phyloP scores from a whole-genome alignment of 2,113 vertebrate genomes.

The Coreoperca whiteheadi region DNA sequence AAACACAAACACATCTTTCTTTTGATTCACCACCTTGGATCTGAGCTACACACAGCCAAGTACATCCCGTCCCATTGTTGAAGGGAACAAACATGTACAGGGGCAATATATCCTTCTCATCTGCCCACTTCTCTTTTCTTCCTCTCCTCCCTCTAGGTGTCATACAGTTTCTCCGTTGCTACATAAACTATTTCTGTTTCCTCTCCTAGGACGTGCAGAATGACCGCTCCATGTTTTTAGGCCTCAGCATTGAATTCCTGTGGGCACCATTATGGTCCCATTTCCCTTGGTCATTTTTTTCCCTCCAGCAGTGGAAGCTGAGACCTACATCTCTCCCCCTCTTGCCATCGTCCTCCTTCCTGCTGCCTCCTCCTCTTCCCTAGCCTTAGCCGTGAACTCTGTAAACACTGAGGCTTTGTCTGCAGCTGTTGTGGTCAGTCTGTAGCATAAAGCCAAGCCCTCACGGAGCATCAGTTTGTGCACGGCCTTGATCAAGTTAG shows the following conservation, averaged over 20 bases:
- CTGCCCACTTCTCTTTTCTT: not conserved
- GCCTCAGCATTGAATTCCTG: conserved; percentile 59
- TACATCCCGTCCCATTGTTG: conserved; percentile 21
- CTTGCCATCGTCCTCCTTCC: conserved; percentile 46
- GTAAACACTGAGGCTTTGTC: conserved; percentile 65
- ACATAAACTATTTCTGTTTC: conserved; percentile 22
- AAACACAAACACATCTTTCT: conserved; percentile 37
- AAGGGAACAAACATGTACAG: conserved; percentile 22
- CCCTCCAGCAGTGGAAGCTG: conserved; percentile 46
- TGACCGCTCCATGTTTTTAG: conserved; percentile 48
- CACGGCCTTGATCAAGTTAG: conserved; percentile 19
- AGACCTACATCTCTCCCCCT: conserved; percentile 25
- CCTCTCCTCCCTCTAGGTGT: conserved; percentile 7
- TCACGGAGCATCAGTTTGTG: conserved; percentile 33
- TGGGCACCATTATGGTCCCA: conserved; percentile 57
- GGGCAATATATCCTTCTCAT: conserved; percentile 25
- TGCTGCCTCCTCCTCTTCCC: conserved; percentile 48
- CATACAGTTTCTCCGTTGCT: conserved; percentile 23
- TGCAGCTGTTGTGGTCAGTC: conserved; percentile 64
- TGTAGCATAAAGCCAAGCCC: conserved; percentile 25
- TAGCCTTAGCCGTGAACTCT: conserved; percentile 45
- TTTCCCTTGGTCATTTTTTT: conserved; percentile 63
- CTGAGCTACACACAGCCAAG: conserved; percentile 3
- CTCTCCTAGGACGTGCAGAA: conserved; percentile 31
- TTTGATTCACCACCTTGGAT: conserved; percentile 23